Conservation (phyloP, 2,113 vertebrate genomes). For the Dipodomys merriami region DNA sequence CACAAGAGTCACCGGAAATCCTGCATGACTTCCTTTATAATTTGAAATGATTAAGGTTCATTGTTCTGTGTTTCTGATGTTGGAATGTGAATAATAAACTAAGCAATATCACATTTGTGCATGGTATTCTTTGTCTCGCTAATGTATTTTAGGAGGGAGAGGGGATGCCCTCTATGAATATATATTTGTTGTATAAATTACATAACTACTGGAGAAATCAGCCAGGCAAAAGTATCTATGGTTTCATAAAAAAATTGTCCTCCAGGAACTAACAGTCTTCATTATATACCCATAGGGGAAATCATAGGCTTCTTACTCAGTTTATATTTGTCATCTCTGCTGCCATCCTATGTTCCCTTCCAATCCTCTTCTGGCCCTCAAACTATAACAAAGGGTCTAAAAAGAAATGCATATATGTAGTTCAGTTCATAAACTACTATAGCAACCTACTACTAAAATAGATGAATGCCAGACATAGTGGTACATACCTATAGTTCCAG, state of each 20-base stretch:
- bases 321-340: neutral
- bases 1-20: neutral
- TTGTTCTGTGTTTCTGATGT: constrained; percentile 11
- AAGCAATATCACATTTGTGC: neutral
- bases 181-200: neutral
- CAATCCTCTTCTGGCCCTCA: neutral
- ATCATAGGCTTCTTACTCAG: neutral
- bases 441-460: neutral
- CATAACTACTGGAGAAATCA: constrained; percentile 30
- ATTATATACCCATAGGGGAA: neutral
- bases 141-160: neutral
- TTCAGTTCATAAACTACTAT: constrained; percentile 39
- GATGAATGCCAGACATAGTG: neutral
- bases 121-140: neutral
- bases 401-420: neutral
- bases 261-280: neutral
- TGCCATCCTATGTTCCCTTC: neutral
- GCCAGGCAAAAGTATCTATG: neutral
- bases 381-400: neutral
- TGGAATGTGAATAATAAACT: constrained; percentile 28
- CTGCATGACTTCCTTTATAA: neutral
- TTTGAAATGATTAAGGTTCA: constrained; percentile 33
- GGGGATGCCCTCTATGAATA: neutral
- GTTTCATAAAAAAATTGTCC: neutral
- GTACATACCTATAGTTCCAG: neutral